Evolutionary conservation across 1,140 invertebrate species (phyloP).

Genomic region (Scaptomyza hsui): DNA sequence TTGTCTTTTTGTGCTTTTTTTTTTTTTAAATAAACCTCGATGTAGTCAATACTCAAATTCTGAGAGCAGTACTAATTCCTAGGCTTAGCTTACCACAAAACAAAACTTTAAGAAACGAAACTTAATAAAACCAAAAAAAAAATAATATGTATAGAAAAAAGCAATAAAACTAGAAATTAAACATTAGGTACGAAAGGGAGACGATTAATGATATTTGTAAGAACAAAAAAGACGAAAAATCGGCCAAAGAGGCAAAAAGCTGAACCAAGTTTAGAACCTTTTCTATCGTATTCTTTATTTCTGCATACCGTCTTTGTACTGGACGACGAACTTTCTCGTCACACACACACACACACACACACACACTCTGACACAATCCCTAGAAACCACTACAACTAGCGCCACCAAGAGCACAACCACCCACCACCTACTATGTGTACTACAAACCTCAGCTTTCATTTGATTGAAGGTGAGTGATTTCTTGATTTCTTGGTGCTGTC

Average conservation of each 20-base stretch:
- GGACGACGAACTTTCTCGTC: conserved; percentile 7
- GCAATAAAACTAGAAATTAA: conserved; percentile 25
- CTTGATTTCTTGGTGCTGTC: conserved; percentile 25
- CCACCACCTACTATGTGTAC: conserved; percentile 16
- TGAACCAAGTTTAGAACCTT: too few species aligned
- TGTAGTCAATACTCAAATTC: conserved; percentile 80
- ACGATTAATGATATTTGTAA: conserved; percentile 2
- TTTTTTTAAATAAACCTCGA: conserved; percentile 20
- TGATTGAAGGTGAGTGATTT: conserved; percentile 29
- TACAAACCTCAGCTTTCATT: conserved; percentile 31
- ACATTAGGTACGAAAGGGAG: conserved; percentile 4
- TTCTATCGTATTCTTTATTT: not conserved
- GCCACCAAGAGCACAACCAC: conserved; percentile 22
- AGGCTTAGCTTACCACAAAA: conserved; percentile 46
- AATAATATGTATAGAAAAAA: conserved; percentile 27
- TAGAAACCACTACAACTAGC: conserved; percentile 18
- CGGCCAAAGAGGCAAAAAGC: conserved; percentile 6
- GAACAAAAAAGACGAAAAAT: not conserved
- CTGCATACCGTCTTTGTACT: not conserved
- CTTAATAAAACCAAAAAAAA: conserved; percentile 29
- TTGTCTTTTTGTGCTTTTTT: too few species aligned
- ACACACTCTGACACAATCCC: not conserved
- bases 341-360: conserved; percentile 17
- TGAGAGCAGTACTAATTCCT: conserved; percentile 79
- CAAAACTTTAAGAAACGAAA: conserved; percentile 15